Base-by-base conservation (phyloP, 1,140 invertebrate species). In the Drosophila baimaii region DNA sequence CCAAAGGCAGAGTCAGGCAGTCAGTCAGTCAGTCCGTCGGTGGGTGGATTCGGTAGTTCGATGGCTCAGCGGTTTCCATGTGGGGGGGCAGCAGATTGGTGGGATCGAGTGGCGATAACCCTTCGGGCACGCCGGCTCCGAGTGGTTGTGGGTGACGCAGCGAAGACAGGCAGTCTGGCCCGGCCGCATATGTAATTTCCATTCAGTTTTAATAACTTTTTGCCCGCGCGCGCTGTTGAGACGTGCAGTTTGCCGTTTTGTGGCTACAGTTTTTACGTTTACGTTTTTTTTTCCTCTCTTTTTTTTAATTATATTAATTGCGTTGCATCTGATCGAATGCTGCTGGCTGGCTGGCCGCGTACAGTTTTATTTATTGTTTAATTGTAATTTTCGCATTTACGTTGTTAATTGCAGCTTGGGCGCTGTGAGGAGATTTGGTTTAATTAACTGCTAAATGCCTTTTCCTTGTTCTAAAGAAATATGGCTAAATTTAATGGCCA, bases 261-360 rank as follows among this genome's bases (percentile, higher is more conserved):
- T 10, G 65, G 68, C 41, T 39, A 27, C 51, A 56, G 31, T 55
- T 69, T 46, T 46, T 31, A 6, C 15, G 5, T 15, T 56, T 47
- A 9, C 9, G 3, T 15, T 9, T 25, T n/a, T 43, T n/a, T 52
- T 29, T 21, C n/a, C 37, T 44, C 23, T 10, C 29, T 43, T 31
- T 17, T 57, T 71, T 71, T 41, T 70, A 71, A 71, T 71, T 71
- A 71, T 71, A 71, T 71, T 71, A 71, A 71, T 71, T 71, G 68
- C 68, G 68, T 70, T 71, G 51, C 68, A 71, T 71, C 68, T 71
- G 68, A 71, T 71, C 68, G 68, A 71, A 71, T 71, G 65, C 68
- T 71, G 68, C 49, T 33, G 49, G 29, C 17, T 21, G 49, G 49
- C 44, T 49, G 25, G 51, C n/a, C n/a, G n/a, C 65, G 65, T 57